A percentile compares a stretch with the other conserved stretches of the same genome.
phyloP scores from a whole-genome alignment of 2,888 invertebrate species.

The Pemphredon lugubris region DNA sequence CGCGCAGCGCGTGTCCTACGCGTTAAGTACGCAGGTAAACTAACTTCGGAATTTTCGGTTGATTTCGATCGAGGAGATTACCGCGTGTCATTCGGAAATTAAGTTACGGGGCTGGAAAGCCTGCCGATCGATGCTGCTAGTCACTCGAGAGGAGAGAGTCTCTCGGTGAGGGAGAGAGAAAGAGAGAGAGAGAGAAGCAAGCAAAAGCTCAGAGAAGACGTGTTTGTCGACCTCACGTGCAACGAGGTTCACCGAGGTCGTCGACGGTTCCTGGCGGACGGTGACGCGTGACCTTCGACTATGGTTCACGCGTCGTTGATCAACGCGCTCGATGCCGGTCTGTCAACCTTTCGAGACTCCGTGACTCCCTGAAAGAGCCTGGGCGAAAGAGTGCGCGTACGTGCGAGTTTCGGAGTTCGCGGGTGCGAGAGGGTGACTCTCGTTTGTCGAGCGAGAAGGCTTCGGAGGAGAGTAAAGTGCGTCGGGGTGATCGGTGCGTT shows the following conservation, averaged over 20 bases:
- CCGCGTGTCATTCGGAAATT: slow-evolving; percentile 60
- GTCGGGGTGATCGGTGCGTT: not conserved
- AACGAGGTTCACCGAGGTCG: slow-evolving; percentile 41
- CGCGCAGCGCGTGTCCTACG: no score
- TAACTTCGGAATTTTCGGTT: slow-evolving; percentile 3
- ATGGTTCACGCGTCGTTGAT: slow-evolving; percentile 34
- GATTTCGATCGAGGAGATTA: slow-evolving; percentile 33
- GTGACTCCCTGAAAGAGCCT: no score
- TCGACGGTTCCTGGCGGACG: slow-evolving; percentile 37
- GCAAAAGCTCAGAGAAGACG: slow-evolving; percentile 2
- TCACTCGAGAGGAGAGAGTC: slow-evolving; percentile 53
- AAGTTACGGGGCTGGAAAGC: slow-evolving; percentile 66
- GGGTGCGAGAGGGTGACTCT: no score
- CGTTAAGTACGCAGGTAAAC: not conserved
- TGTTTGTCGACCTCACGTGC: slow-evolving; percentile 31
- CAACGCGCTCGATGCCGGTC: slow-evolving; percentile 22
- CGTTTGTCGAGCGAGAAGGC: no score
- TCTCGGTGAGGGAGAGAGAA: slow-evolving; percentile 29
- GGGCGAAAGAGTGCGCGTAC: no score
- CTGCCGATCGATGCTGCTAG: slow-evolving; percentile 72
- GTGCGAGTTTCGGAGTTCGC: no score
- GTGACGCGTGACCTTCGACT: slow-evolving; percentile 45
- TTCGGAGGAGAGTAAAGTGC: not conserved
- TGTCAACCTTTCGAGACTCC: slow-evolving; percentile 17
- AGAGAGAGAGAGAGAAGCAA: slow-evolving; percentile 8